Evolutionary conservation across 2,888 invertebrate genomes (phyloP).

Genomic region (Diabrotica balteata): DNA sequence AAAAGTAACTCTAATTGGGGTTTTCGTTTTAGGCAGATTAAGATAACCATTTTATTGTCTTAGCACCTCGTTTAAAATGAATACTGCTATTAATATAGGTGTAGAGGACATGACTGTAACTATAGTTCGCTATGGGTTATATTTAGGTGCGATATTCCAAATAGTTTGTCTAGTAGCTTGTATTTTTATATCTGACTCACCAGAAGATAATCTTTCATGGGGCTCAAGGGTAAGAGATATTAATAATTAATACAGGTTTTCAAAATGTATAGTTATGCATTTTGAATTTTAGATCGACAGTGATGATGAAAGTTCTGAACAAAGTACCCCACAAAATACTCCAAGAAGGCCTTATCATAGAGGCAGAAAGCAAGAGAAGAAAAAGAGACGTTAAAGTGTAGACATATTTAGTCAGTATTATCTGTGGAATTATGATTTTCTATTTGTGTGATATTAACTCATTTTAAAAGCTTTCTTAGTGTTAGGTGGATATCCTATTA

Average conservation of each 20-base stretch:
- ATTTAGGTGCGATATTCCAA: constrained; percentile 88
- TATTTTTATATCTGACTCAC: constrained; percentile 75
- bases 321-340: constrained; percentile 74
- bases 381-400: constrained; percentile 68
- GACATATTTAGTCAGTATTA: background rate
- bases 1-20: too few species aligned
- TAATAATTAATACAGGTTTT: background rate
- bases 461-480: too few species aligned
- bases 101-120: constrained; percentile 77
- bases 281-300: constrained; percentile 64
- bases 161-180: constrained; percentile 83
- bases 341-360: constrained; percentile 70
- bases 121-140: constrained; percentile 80
- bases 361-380: constrained; percentile 73
- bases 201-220: constrained; percentile 58
- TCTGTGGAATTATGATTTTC: background rate
- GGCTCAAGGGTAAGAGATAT: constrained; percentile 60
- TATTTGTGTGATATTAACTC: too few species aligned
- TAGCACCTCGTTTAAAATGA: constrained; percentile 48
- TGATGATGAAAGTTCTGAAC: constrained; percentile 77
- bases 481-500: too few species aligned
- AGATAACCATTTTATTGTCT: too few species aligned
- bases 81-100: constrained; percentile 63
- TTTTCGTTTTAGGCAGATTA: too few species aligned
- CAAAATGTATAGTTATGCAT: background rate